These are phyloP conservation scores for Xestobium rufovillosum DNA, from an alignment of 2,888 invertebrate genomes.

Conservation along the genomic window DNA sequence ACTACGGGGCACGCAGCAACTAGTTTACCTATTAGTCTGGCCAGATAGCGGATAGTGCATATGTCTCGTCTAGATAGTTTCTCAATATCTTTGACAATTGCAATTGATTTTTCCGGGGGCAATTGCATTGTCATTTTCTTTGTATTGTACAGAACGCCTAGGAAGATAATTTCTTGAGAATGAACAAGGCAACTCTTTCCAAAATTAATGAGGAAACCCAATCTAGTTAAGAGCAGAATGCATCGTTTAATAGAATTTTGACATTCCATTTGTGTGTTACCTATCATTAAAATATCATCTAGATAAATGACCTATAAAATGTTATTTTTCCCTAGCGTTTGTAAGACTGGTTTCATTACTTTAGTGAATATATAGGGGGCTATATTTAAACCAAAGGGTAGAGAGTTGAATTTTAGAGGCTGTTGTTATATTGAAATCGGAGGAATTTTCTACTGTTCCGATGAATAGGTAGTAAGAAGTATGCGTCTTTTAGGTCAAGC, in stretches of 20 bases:
- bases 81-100: slow-evolving; percentile 5
- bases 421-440: too few species aligned
- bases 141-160: slow-evolving; percentile 22
- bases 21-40: slow-evolving; percentile 21
- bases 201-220: slow-evolving; percentile 21
- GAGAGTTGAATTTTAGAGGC: slow-evolving; percentile 19
- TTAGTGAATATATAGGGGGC: slow-evolving; percentile 22
- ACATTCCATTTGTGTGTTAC: slow-evolving; percentile 13
- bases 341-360: slow-evolving; percentile 19
- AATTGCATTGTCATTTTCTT: slow-evolving; percentile 15
- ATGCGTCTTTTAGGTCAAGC: slow-evolving; percentile 19
- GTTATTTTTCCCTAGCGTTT: too few species aligned
- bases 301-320: slow-evolving; percentile 22
- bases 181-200: slow-evolving; percentile 18
- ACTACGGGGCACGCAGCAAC: slow-evolving; percentile 25
- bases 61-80: slow-evolving; percentile 1
- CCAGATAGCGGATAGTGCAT: slow-evolving; percentile 22
- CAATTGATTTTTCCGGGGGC: slow-evolving; percentile 10
- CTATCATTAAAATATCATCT: slow-evolving; percentile 23
- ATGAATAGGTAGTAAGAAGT: slow-evolving; percentile 19
- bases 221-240: slow-evolving; percentile 9
- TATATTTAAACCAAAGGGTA: slow-evolving; percentile 20
- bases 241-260: slow-evolving; percentile 12
- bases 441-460: slow-evolving; percentile 16
- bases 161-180: slow-evolving; percentile 11